Evolutionary conservation across 2,113 vertebrate genomes (phyloP).

Genomic region (Corvus hawaiiensis): DNA sequence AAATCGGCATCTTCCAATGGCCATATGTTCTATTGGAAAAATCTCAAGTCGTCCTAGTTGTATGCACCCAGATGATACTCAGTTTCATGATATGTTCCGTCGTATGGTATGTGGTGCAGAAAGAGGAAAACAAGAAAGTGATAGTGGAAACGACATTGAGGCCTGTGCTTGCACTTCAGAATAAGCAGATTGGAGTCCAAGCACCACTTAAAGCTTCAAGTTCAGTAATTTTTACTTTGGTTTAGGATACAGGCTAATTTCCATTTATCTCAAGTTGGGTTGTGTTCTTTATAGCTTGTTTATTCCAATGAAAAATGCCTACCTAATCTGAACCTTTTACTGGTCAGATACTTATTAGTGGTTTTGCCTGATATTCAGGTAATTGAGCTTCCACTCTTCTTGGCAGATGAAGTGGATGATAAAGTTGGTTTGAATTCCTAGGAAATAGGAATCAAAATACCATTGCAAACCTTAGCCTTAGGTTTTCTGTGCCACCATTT

Average conservation of each 20-base stretch:
- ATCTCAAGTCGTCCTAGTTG: conserved; percentile 35
- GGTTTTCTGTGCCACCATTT: neutral
- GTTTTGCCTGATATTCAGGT: neutral
- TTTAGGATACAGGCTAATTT: conserved; percentile 3
- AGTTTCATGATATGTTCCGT: conserved; percentile 14
- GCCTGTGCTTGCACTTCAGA: conserved; percentile 6
- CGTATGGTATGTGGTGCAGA: conserved; percentile 23
- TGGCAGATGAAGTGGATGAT: conserved; percentile 52
- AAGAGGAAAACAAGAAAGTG: conserved; percentile 47
- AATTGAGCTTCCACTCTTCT: neutral
- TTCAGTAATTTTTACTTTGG: neutral
- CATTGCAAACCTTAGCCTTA: neutral
- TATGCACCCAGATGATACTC: conserved; percentile 45
- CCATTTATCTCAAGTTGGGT: neutral
- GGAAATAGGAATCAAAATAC: neutral
- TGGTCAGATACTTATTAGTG: neutral
- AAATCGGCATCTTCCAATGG: conserved; percentile 43
- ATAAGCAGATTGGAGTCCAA: conserved; percentile 32
- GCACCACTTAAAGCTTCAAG: neutral
- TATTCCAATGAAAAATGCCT: neutral
- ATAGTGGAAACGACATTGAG: conserved; percentile 9
- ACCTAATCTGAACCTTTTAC: neutral
- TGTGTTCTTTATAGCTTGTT: neutral
- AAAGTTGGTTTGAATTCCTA: conserved; percentile 15
- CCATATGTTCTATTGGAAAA: conserved; percentile 60